phyloP scores from a whole-genome alignment of 2,113 vertebrate genomes.

The Mobula birostris region DNA sequence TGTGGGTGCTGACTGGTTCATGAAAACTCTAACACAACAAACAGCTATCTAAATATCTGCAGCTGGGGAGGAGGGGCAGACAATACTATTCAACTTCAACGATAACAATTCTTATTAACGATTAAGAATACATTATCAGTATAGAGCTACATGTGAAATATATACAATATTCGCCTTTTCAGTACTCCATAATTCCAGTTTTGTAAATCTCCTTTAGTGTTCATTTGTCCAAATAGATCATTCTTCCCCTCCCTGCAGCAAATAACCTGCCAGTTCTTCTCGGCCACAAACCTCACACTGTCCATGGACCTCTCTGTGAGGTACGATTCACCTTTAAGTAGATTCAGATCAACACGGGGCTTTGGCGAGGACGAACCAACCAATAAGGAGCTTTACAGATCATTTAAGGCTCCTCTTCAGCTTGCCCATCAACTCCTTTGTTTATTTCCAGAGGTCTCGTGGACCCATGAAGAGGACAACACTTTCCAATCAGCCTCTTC shows the following conservation, averaged over 20 bases:
- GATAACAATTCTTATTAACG: neutral
- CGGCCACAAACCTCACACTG: conserved; percentile 36
- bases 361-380: neutral
- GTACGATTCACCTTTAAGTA: neutral
- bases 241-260: neutral
- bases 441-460: neutral
- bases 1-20: neutral
- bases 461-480: neutral
- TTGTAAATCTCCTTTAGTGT: neutral
- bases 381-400: neutral
- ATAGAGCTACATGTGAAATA: conserved; percentile 19
- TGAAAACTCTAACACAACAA: neutral
- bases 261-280: neutral
- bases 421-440: neutral
- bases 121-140: conserved; percentile 7
- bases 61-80: neutral
- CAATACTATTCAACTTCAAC: neutral
- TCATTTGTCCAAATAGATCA: neutral
- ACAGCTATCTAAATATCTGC: neutral
- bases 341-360: neutral
- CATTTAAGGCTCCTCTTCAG: neutral
- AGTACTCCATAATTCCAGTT: neutral
- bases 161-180: conserved; percentile 16
- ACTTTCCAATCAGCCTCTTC: neutral
- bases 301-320: neutral